These are phyloP conservation scores for Tetraneura akinire DNA, from an alignment of 1,140 invertebrate species.

Conservation along the genomic window DNA sequence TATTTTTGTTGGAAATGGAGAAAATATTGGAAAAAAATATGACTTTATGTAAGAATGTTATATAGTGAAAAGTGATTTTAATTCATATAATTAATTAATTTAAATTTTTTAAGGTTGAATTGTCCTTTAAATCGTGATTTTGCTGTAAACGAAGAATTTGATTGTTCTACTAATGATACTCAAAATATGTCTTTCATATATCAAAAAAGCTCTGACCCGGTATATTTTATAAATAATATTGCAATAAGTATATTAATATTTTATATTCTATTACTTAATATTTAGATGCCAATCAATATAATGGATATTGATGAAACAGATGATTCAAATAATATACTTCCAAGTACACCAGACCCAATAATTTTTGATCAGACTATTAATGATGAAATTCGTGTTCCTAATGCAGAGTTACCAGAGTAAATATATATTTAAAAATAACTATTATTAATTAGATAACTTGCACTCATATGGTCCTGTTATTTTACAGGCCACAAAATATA, in stretches of 20 bases:
- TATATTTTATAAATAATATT: background rate
- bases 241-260: too few relatives aligned
- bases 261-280: too few relatives aligned
- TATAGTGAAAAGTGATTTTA: background rate
- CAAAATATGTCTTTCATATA: background rate
- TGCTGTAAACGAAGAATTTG: slow-evolving; percentile 43
- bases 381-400: slow-evolving; percentile 10
- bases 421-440: background rate
- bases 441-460: too few relatives aligned
- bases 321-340: background rate
- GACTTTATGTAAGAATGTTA: slow-evolving; percentile 30
- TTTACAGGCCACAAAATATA: slow-evolving; percentile 23
- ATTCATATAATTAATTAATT: background rate
- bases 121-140: slow-evolving; percentile 33
- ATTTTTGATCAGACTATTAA: slow-evolving; percentile 36
- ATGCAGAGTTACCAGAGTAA: slow-evolving; percentile 9
- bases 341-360: slow-evolving; percentile 10
- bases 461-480: background rate
- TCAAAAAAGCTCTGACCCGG: background rate
- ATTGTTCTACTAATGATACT: slow-evolving; percentile 13
- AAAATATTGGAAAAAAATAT: slow-evolving; percentile 48
- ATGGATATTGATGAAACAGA: slow-evolving; percentile 8
- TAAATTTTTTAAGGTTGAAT: background rate
- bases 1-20: slow-evolving; percentile 39
- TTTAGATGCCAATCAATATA: slow-evolving; percentile 9